Base-by-base conservation (phyloP, 2,113 vertebrate species). In the Eulemur macaco region DNA sequence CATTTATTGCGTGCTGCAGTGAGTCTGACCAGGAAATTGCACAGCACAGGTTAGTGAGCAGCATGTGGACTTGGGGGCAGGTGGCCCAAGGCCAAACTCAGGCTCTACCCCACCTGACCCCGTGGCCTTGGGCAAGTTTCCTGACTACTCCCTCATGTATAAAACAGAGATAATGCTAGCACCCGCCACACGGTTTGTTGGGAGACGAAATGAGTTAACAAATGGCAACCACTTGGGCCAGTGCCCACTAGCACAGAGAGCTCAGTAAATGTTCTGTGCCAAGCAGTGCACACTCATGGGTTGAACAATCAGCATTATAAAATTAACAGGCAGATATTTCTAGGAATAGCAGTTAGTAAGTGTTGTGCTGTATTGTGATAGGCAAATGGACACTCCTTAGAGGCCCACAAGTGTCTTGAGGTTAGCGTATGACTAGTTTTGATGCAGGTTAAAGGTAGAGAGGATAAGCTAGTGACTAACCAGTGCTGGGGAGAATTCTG, bases 341-440 rank as follows among this genome's bases (percentile, higher is more conserved):
- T 25, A 9, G 27, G 27, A 47, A 23, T 8, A 60, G 54, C 12
- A 45, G 5, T 25, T 60, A 15, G 3, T 34, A 87, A 56, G 7
- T 13, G 3, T 14, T 21, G 23, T 52, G 29, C 31, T 45, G 4
- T 47, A 17, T 21, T 7, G 21, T 25, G 50, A 63, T 2, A 64
- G 66, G 14, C 0, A 52, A 21, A 15, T 1, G 20, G 1, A 11
- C 12, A 2, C 11, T 8, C 31, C 39, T 21, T 12, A 6, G 52
- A 18, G 12, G 58, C 11, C 13, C 27, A 11, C 1, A 0, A 5
- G 1, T 3, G 11, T 15, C 42, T n/a, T 7, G 7, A 56, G 13
- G 15, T 47, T 29, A 25, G 31, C 2, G n/a, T 6, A 2, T 4
- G 58, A 29, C 18, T 21, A 3, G n/a, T 42, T 13, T 23, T 52